Base-by-base conservation (phyloP, 2,113 vertebrate species). In the Zingel zingel region DNA sequence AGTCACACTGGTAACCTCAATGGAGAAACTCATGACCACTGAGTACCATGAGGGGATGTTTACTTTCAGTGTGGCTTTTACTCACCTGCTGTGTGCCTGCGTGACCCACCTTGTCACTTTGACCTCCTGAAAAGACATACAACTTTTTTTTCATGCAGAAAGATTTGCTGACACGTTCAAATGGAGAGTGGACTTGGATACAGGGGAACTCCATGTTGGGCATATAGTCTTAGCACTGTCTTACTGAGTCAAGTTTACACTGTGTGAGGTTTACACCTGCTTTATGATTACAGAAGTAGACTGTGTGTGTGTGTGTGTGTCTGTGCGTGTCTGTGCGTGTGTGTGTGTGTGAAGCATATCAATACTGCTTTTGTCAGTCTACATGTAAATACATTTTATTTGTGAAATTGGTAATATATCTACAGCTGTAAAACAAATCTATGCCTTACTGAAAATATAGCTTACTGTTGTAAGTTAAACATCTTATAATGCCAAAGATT, bases 21-120 rank as follows among this genome's bases (percentile, higher is more conserved):
- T 67, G 83, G 92, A 72, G 96, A 94, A 75, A 91, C 94, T 65
- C 81, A 95, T 83, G 96, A 96, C 91, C 96, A 96, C 91, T 97
- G 94, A 95, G 88, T 56, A 62, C 79, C 67, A 72, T 65, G 30
- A 67, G 68, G 2, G 65, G 51, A 36, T 10, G 47, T 71, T 54
- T 58, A 56, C 27, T 48, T 56, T 15, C 36, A 54, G 54, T 68
- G 63, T 86, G 73, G 33, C 61, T 66, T 79, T 43, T 45, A 77
- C 45, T 83, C 57, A 86, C 39, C 65, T 33, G 66, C 39, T 61
- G 48, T 6, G 73, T 72, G 77, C 47, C 77, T 53, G 36, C 58
- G 61, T 78, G 82, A 67, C 39, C 43, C 19, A 58, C 56, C 25
- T 27, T 3, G 27, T 79, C n/a, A 71, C 62, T 48, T 50, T 54